Conservation (phyloP, 2,797 vertebrate species). For the Propithecus perrieri region DNA sequence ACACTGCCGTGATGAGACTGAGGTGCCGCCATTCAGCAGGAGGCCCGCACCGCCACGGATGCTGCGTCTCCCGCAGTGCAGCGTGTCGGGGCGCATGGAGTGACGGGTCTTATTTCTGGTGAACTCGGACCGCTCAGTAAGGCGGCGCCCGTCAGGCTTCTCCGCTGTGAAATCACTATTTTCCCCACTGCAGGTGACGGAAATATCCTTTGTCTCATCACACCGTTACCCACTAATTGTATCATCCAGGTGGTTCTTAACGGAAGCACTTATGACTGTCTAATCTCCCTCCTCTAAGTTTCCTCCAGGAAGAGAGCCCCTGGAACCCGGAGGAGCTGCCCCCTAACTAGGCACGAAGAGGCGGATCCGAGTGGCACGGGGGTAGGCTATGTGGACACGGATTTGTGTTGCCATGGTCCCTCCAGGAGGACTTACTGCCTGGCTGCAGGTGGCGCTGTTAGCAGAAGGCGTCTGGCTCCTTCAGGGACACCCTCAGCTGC, state of each 20-base stretch:
- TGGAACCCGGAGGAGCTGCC: background rate
- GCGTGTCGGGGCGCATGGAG: fast-evolving
- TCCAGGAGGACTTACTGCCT: background rate
- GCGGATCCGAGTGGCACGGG: background rate
- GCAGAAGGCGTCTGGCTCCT: background rate
- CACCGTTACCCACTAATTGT: background rate
- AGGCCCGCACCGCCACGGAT: fast-evolving
- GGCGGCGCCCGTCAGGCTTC: background rate
- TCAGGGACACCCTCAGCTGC: background rate
- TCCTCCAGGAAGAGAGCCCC: background rate
- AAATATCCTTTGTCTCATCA: background rate
- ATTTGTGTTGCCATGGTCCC: background rate
- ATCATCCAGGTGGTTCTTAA: background rate
- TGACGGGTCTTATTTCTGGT: background rate
- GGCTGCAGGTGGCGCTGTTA: background rate
- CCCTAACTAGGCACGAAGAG: background rate
- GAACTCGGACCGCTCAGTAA: background rate
- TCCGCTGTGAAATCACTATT: background rate
- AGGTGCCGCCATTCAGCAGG: background rate
- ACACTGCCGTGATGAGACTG: no score
- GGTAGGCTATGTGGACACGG: background rate
- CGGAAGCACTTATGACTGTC: background rate
- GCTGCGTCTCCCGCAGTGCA: fast-evolving
- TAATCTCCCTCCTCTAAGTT: background rate
- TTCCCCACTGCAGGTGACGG: background rate